Evolutionary conservation across 1,140 invertebrate genomes (phyloP).

Genomic region (Ladona fulva): DNA sequence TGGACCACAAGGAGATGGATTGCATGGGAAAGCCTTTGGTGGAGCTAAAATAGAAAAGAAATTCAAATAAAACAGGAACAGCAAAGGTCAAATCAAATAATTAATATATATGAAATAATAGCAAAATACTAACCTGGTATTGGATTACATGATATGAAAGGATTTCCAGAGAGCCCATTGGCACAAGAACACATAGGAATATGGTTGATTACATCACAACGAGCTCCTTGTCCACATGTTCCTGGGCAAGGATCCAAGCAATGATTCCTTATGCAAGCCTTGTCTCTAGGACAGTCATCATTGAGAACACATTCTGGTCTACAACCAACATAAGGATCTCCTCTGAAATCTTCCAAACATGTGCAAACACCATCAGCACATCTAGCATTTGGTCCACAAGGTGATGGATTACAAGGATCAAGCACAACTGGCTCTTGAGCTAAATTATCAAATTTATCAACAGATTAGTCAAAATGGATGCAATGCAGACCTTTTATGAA

Average conservation of each 20-base stretch:
- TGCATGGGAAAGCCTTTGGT: slow-evolving; percentile 43
- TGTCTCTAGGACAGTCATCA: slow-evolving; percentile 30
- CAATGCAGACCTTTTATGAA: not conserved
- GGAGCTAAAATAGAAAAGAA: slow-evolving; percentile 28
- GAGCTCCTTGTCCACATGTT: slow-evolving; percentile 29
- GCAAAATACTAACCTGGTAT: slow-evolving; percentile 13
- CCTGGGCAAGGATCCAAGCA: slow-evolving; percentile 33
- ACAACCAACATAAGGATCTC: slow-evolving; percentile 35
- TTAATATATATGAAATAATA: too few species aligned
- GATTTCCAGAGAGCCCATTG: slow-evolving; percentile 28
- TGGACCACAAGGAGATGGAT: slow-evolving; percentile 56
- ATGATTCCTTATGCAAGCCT: slow-evolving; percentile 31
- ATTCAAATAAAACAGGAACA: slow-evolving; percentile 15
- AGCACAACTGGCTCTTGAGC: slow-evolving; percentile 23
- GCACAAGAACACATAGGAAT: slow-evolving; percentile 29
- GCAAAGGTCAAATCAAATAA: not conserved
- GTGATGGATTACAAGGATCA: slow-evolving; percentile 29
- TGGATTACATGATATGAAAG: slow-evolving; percentile 26
- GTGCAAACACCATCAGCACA: slow-evolving; percentile 28
- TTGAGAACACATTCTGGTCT: slow-evolving; percentile 28
- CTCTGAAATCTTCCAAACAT: slow-evolving; percentile 31
- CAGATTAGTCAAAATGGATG: not conserved
- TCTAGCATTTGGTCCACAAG: slow-evolving; percentile 35
- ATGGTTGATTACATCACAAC: slow-evolving; percentile 29
- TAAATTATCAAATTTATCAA: slow-evolving; percentile 8